phyloP scores from a whole-genome alignment of 2,797 vertebrate species.

The Pterois miles region DNA sequence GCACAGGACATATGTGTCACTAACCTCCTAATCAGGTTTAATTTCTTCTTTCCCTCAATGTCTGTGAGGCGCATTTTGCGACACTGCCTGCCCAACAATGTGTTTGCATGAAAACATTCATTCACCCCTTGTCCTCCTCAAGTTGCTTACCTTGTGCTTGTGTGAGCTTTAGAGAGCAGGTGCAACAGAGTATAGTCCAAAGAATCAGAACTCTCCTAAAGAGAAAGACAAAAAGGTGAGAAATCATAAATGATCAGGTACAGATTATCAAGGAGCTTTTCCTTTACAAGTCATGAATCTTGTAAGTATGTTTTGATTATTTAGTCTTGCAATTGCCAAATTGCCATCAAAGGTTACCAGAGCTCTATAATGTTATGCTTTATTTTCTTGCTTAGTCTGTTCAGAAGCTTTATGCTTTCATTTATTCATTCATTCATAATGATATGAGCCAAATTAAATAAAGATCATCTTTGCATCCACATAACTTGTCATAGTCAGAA shows the following conservation, averaged over 20 bases:
- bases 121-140: neutral
- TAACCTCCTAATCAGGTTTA: neutral
- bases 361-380: neutral
- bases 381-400: neutral
- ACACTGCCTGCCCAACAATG: neutral
- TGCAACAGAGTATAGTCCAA: slow-evolving; percentile 89
- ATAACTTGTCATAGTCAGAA: neutral
- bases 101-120: neutral
- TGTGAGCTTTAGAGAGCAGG: slow-evolving; percentile 88
- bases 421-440: neutral
- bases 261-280: neutral
- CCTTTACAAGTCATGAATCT: neutral
- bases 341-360: neutral
- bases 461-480: neutral
- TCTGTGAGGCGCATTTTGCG: neutral
- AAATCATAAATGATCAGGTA: neutral
- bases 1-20: slow-evolving; percentile 6
- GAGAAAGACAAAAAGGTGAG: slow-evolving; percentile 39
- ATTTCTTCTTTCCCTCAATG: neutral
- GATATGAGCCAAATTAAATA: neutral
- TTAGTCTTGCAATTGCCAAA: no score
- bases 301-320: neutral
- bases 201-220: slow-evolving; percentile 91
- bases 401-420: neutral
- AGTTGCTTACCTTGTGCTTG: slow-evolving; percentile 91